phyloP scores from a whole-genome alignment of 2,797 vertebrate species.

The Tangara arthus region DNA sequence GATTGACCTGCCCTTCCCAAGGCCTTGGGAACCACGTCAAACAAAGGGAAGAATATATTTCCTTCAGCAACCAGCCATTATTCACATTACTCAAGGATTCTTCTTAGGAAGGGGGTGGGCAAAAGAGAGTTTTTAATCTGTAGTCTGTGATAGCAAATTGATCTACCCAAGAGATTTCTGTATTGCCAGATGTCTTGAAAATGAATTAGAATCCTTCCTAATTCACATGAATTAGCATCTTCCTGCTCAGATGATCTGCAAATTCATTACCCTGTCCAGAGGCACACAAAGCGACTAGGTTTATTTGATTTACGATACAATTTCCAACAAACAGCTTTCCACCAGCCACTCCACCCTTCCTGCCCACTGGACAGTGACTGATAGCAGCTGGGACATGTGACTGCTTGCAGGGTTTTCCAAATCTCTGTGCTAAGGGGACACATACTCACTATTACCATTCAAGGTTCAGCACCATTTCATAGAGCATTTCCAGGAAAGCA shows the following conservation, averaged over 20 bases:
- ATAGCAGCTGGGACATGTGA: neutral
- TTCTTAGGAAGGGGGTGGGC: neutral
- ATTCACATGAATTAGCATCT: slow-evolving; percentile 38
- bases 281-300: neutral
- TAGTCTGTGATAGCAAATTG: neutral
- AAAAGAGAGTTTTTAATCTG: neutral
- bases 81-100: neutral
- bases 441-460: neutral
- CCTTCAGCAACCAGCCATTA: neutral
- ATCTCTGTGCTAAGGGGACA: neutral
- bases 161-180: neutral
- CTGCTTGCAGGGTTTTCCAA: neutral
- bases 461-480: neutral
- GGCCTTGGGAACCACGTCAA: neutral
- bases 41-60: neutral
- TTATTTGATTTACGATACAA: slow-evolving; percentile 30
- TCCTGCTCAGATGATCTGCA: slow-evolving; percentile 28
- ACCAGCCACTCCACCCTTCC: neutral
- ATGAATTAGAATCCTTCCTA: slow-evolving; percentile 35
- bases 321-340: neutral
- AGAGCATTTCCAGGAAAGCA: neutral
- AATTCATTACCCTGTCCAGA: slow-evolving; percentile 52
- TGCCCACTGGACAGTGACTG: neutral
- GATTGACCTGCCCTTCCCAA: neutral
- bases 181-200: slow-evolving; percentile 30